Evolutionary conservation across 2,888 invertebrate species (phyloP).

Genomic region (Periphyllus acericola): DNA sequence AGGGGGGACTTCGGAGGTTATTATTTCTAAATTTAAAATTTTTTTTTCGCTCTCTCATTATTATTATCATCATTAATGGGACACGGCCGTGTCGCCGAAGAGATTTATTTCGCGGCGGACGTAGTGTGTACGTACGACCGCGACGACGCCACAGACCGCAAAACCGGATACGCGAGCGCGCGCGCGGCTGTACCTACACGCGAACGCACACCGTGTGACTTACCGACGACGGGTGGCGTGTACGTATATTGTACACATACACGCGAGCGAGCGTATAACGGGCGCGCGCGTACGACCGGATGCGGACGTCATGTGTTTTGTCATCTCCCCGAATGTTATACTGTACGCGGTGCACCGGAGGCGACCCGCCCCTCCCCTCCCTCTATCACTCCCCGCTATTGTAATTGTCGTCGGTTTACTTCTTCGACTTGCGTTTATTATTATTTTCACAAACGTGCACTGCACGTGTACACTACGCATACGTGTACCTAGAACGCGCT

Average conservation of each 20-base stretch:
- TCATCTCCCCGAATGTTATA: constrained; percentile 22
- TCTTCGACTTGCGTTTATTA: constrained; percentile 6
- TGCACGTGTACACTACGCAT: constrained; percentile 28
- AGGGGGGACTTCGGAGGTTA: neutral
- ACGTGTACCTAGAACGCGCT: neutral
- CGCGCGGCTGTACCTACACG: neutral
- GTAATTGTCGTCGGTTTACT: constrained; percentile 12
- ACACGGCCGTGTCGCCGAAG: neutral
- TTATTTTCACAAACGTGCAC: constrained; percentile 42
- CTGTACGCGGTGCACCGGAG: neutral
- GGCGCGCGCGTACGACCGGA: constrained; percentile 49
- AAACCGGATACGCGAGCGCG: constrained; percentile 44
- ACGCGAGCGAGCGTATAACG: neutral
- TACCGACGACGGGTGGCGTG: constrained; percentile 13
- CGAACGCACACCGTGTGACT: constrained; percentile 37
- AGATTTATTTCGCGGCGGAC: constrained; percentile 47
- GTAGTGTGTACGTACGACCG: neutral
- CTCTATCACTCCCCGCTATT: neutral
- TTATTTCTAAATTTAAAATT: neutral
- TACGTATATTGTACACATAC: neutral
- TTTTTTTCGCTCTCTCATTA: neutral
- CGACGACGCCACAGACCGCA: constrained; percentile 30
- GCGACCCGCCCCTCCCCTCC: neutral
- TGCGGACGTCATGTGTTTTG: constrained; percentile 52
- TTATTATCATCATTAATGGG: constrained; percentile 18